Evolutionary conservation across 2,113 vertebrate genomes (phyloP).

Genomic region (Chloebia gouldiae): DNA sequence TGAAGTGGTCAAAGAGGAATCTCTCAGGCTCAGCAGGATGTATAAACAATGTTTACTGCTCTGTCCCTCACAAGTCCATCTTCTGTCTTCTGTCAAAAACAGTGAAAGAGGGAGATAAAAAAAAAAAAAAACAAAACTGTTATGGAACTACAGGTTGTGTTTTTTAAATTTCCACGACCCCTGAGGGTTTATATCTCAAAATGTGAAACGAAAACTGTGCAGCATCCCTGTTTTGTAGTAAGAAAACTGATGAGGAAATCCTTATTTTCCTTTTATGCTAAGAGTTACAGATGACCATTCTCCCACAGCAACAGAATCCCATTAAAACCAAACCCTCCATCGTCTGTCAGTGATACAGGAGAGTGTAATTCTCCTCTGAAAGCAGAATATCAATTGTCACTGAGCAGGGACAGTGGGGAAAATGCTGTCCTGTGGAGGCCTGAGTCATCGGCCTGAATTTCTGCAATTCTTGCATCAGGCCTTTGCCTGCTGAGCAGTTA

Average conservation of each 20-base stretch:
- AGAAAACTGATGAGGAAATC: background rate
- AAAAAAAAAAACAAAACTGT: background rate
- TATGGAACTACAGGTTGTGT: background rate
- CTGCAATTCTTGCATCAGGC: conserved; percentile 13
- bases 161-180: background rate
- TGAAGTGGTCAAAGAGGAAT: background rate
- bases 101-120: background rate
- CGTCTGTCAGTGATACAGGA: background rate
- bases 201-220: background rate
- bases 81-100: background rate
- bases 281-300: background rate
- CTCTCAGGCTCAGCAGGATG: background rate
- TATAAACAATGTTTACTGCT: background rate
- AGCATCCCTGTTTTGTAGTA: background rate
- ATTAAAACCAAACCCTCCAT: background rate
- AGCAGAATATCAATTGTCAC: background rate
- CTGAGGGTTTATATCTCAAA: background rate
- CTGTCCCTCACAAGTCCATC: background rate
- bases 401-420: background rate
- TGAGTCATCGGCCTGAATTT: conserved; percentile 17
- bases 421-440: conserved; percentile 2
- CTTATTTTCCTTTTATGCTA: background rate
- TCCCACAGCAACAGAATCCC: background rate
- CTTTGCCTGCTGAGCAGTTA: background rate
- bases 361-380: background rate